phyloP scores from a whole-genome alignment of 2,797 vertebrate genomes.

The Parotocinclus haroldoi region DNA sequence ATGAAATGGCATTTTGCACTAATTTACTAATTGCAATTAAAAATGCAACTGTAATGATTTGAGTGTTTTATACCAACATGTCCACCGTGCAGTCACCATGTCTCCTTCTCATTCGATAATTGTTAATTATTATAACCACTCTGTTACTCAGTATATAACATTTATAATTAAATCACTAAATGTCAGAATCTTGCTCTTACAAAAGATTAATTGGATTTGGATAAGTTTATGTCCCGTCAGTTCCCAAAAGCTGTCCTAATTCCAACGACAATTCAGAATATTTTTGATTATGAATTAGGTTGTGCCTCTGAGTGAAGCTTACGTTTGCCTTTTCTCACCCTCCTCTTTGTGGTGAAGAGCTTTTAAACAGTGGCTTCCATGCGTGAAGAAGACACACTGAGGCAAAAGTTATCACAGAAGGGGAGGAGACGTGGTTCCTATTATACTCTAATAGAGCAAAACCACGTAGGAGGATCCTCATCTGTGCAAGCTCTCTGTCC shows the following conservation, averaged over 20 bases:
- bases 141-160: constrained; percentile 62
- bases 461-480: constrained; percentile 63
- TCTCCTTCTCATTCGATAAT: constrained; percentile 53
- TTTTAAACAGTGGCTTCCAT: constrained; percentile 68
- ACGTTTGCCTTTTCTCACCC: constrained; percentile 35
- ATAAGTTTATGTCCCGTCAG: constrained; percentile 62
- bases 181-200: constrained; percentile 64
- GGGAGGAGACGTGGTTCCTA: constrained; percentile 31
- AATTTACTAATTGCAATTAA: constrained; percentile 68
- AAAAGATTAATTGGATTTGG: constrained; percentile 77
- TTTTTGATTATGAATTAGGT: constrained; percentile 66
- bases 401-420: constrained; percentile 49
- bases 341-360: constrained; percentile 52
- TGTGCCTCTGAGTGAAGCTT: constrained; percentile 60
- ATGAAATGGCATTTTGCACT: constrained; percentile 59
- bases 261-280: constrained; percentile 58
- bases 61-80: constrained; percentile 44
- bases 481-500: constrained; percentile 46
- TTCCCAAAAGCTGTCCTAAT: constrained; percentile 59
- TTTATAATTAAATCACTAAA: constrained; percentile 76
- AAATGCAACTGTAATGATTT: constrained; percentile 53
- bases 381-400: constrained; percentile 64
- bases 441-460: constrained; percentile 66
- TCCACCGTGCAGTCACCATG: constrained; percentile 46
- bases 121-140: constrained; percentile 70